Base-by-base conservation (phyloP, 1,140 invertebrate genomes). In the Physella acuta region DNA sequence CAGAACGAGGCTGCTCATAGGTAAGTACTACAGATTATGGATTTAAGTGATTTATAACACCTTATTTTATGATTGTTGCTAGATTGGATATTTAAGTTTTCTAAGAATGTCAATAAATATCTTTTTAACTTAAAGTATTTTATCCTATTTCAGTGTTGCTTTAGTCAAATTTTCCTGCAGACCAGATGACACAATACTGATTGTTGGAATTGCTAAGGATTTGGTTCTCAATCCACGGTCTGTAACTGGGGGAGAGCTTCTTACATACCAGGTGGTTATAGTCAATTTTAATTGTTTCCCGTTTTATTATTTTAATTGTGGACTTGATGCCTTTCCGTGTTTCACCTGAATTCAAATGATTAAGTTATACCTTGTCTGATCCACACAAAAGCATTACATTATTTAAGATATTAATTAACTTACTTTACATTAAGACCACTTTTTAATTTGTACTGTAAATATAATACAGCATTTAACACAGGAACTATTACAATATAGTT, bases 1-100 rank as follows among this genome's bases (percentile, higher is more conserved):
- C 97, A 99, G 84, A 99, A 99, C 87, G 94, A 99, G 83, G 95
- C 97, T 17, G 96, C 97, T 0, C 88, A 95, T 79, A 93, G 94
- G 87, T 90, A 89, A 76, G 82, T 34, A 33, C 34, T 52, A 56
- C 26, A 16, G 26, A 30, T 36, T 36, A n/a, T n/a, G n/a, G n/a
- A n/a, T n/a, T n/a, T n/a, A n/a, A n/a, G n/a, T n/a, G n/a, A n/a
- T n/a, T n/a, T n/a, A n/a, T n/a, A n/a, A n/a, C n/a, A n/a, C n/a
- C n/a, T n/a, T n/a, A n/a, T n/a, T n/a, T n/a, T n/a, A n/a, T n/a
- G n/a, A n/a, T n/a, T n/a, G n/a, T n/a, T n/a, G n/a, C n/a, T n/a
- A n/a, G n/a, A n/a, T n/a, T n/a, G n/a, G n/a, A 37, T 31, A 1
- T 24, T 31, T 30, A n/a, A 20, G 0, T 20, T 14, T 60, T 34